Percentiles rank a stretch among this genome's conserved stretches.
Conservation (phyloP, 1,140 invertebrate genomes). For the Drosophila nannoptera region DNA sequence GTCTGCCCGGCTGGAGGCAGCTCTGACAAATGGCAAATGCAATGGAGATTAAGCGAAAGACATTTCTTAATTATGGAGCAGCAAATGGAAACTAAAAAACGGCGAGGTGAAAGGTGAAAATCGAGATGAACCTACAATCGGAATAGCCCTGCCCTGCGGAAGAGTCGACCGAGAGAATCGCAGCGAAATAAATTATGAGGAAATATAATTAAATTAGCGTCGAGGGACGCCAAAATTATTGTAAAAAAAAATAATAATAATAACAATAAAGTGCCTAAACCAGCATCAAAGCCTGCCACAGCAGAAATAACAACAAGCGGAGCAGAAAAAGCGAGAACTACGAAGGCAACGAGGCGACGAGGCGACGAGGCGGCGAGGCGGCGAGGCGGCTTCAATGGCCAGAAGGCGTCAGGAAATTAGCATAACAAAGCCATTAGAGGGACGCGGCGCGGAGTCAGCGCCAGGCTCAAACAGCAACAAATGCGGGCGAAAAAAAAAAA, state of each 20-base stretch:
- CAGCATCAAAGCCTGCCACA: constrained; percentile 40
- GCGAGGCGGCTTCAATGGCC: constrained; percentile 54
- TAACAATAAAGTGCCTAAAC: constrained; percentile 29
- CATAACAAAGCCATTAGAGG: constrained; percentile 72
- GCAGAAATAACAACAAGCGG: constrained; percentile 13
- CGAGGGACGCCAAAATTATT: constrained; percentile 32
- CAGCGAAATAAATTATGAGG: constrained; percentile 19
- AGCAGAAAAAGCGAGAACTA: background rate
- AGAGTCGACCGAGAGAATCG: background rate
- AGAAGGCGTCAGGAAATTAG: constrained; percentile 72
- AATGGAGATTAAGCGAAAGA: no score
- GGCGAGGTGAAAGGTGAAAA: no score
- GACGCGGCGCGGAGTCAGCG: constrained; percentile 27
- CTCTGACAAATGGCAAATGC: no score
- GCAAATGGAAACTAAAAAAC: no score
- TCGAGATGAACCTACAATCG: no score
- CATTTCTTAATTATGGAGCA: no score
- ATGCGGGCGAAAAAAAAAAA: background rate
- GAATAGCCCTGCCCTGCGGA: no score
- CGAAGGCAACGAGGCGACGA: no score
- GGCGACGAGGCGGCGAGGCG: background rate
- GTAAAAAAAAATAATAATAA: constrained; percentile 30
- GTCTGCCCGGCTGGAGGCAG: no score
- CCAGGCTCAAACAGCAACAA: constrained; percentile 7
- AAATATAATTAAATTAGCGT: constrained; percentile 67